Evolutionary conservation across 2,888 invertebrate species (phyloP), one percentile per base, ranked within the genome.

Genomic region (Seira ritae): DNA sequence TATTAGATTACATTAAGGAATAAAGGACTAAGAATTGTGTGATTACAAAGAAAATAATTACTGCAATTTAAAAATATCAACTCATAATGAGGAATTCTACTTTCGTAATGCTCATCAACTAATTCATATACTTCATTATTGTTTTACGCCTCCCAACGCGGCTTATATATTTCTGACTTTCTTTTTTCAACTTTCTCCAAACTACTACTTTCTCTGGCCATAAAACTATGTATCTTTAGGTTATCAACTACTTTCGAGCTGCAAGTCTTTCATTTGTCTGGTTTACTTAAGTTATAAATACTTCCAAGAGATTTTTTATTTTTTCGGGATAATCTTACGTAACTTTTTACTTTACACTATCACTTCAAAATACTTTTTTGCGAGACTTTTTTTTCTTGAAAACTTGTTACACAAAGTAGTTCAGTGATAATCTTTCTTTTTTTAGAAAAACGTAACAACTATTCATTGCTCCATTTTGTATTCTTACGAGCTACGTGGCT

Each of bases 201-300:
- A n/a, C n/a, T n/a, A 31, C 31, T 31, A 31, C 31, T 31, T 31
- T 31, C 31, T 31, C 31, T 8, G 31, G 31, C 31, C 31, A 31
- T 31, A 31, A 31, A 31, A 31, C 3, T 31, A 31, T 31, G 31
- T 31, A 31, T 31, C 31, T 31, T 31, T 31, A 31, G 31, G 8
- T 31, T 31, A 31, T 31, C 31, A n/a, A n/a, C n/a, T 31, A 31
- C 31, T 31, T 31, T 31, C 55, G 55, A 55, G 55, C 55, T 55
- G 55, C 55, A 55, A 55, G 55, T 55, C 55, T 55, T 55, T 55
- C 55, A 55, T 55, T 55, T 55, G 55, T 55, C 55, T 55, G 55
- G 55, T 55, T 55, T 55, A 31, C 31, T 31, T 31, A 31, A 31
- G 31, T 31, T 31, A 31, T 31, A 31, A 55, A 55, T 55, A 55